Percentiles rank a stretch among this genome's conserved stretches.
Conservation (phyloP, 2,113 vertebrate species). For the Eurypyga helias region DNA sequence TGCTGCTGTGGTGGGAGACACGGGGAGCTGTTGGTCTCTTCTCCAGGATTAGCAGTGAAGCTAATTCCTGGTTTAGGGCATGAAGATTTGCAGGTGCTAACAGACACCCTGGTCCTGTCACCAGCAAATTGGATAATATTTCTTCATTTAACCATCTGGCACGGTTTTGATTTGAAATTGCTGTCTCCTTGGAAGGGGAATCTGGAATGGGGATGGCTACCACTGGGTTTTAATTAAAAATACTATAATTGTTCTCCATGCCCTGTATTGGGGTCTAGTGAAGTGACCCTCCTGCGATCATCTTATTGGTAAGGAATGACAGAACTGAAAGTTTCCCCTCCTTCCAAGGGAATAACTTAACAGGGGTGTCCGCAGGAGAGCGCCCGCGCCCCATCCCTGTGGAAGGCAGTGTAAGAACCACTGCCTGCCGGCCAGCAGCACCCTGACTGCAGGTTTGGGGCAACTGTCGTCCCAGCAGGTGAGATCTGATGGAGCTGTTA, state of each 20-base stretch:
- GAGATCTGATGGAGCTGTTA: neutral
- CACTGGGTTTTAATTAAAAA: neutral
- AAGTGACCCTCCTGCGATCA: neutral
- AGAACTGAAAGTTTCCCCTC: neutral
- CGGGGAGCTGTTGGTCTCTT: neutral
- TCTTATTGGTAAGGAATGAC: neutral
- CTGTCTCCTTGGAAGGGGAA: slow-evolving; percentile 12
- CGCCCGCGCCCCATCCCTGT: accelerated
- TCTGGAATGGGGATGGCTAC: neutral
- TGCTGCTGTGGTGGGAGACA: neutral
- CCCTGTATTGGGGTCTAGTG: neutral
- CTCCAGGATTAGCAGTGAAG: neutral
- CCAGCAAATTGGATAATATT: neutral
- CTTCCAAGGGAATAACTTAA: neutral
- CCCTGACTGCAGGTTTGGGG: neutral
- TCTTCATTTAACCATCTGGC: neutral
- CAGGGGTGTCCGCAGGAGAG: neutral
- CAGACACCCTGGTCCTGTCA: neutral
- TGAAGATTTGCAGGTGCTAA: slow-evolving; percentile 2
- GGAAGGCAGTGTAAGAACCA: neutral
- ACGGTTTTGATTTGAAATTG: neutral
- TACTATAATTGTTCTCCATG: neutral
- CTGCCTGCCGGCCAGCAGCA: neutral
- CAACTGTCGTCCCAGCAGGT: neutral
- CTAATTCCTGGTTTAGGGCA: neutral